These are phyloP conservation scores for Drosophila orosa DNA, from an alignment of 1,140 invertebrate genomes.

Conservation along the genomic window DNA sequence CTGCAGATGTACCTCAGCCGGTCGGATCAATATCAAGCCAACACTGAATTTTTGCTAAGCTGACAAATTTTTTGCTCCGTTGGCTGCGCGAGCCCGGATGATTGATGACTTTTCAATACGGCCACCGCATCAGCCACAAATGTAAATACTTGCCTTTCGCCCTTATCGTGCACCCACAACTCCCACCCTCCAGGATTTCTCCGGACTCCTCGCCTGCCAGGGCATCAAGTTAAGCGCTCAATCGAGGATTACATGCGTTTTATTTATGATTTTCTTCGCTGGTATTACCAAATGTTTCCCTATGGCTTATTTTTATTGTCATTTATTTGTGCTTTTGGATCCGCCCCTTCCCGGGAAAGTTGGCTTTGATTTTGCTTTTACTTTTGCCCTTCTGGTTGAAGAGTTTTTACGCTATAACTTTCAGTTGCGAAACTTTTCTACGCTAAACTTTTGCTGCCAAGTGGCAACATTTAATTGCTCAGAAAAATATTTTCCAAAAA, in stretches of 20 bases:
- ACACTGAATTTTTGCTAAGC: slow-evolving; percentile 54
- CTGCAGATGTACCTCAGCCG: background rate
- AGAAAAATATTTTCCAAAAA: slow-evolving; percentile 72
- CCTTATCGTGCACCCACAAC: slow-evolving; percentile 24
- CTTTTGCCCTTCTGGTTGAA: slow-evolving; percentile 49
- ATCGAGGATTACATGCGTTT: slow-evolving; percentile 81
- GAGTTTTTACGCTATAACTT: slow-evolving; percentile 63
- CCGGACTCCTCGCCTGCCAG: slow-evolving; percentile 30
- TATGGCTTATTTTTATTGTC: slow-evolving; percentile 71
- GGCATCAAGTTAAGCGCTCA: slow-evolving; percentile 76
- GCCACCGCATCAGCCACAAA: slow-evolving; percentile 58
- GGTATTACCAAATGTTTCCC: slow-evolving; percentile 70
- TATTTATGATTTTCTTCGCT: slow-evolving; percentile 80
- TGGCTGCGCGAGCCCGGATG: slow-evolving; percentile 56
- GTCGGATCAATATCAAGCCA: slow-evolving; percentile 8
- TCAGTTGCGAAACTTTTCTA: slow-evolving; percentile 63
- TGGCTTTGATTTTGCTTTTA: slow-evolving; percentile 50
- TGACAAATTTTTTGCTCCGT: slow-evolving; percentile 77
- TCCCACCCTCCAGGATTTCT: background rate
- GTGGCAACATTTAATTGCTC: slow-evolving; percentile 82
- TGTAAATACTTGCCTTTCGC: slow-evolving; percentile 66
- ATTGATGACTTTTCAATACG: slow-evolving; percentile 81
- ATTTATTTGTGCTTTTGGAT: slow-evolving; percentile 44
- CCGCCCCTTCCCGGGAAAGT: slow-evolving; percentile 30
- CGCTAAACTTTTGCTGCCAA: slow-evolving; percentile 68